Evolutionary conservation across 2,113 vertebrate species (phyloP).

Genomic region (Crocuta crocuta): DNA sequence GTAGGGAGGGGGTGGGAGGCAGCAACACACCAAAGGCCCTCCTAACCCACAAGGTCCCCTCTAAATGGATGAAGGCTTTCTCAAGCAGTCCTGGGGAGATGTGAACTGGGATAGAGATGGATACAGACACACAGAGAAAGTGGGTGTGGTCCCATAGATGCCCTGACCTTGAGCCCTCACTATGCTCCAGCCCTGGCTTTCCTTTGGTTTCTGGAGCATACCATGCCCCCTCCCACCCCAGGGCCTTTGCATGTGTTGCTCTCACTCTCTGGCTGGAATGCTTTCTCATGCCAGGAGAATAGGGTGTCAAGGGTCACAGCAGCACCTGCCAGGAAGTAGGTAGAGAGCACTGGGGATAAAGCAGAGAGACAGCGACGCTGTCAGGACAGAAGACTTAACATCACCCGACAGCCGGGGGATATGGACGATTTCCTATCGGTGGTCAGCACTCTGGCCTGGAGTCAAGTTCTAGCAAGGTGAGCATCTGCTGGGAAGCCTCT

Average conservation of each 20-base stretch:
- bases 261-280: not conserved
- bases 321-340: not conserved
- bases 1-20: not conserved
- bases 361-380: not conserved
- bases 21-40: not conserved
- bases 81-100: not conserved
- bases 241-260: not conserved
- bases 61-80: not conserved
- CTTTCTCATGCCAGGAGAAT: not conserved
- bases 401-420: too few relatives aligned
- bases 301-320: not conserved
- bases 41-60: too few relatives aligned
- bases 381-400: not conserved
- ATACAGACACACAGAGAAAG: not conserved
- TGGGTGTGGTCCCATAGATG: too few relatives aligned
- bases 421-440: not conserved
- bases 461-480: not conserved
- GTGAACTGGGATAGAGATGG: not conserved
- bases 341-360: not conserved
- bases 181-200: not conserved
- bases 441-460: not conserved
- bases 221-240: not conserved
- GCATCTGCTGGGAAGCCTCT: not conserved
- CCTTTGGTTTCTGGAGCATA: not conserved
- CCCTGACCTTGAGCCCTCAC: not conserved